A percentile compares a stretch with the other conserved stretches of the same genome.
phyloP scores from a whole-genome alignment of 2,888 invertebrate species.

The Listrodromus nycthemerus region DNA sequence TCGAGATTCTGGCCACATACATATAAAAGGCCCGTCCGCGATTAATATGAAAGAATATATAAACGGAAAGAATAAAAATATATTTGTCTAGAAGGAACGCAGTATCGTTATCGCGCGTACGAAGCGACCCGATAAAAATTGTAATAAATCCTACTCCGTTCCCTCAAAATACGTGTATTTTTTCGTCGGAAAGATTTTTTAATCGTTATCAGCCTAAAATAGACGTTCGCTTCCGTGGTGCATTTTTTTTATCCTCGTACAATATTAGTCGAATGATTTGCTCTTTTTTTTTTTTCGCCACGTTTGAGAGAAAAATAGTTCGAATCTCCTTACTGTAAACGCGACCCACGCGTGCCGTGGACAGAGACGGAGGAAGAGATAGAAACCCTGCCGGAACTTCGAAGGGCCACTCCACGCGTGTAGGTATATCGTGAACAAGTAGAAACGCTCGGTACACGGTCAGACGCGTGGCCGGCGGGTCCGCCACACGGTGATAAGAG shows the following conservation, averaged over 20 bases:
- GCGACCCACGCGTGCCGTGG: conserved; percentile 17
- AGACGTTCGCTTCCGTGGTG: not conserved
- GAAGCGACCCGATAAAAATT: not conserved
- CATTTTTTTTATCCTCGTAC: not conserved
- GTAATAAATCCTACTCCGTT: not conserved
- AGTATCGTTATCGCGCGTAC: conserved; percentile 13
- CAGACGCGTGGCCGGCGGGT: conserved; percentile 70
- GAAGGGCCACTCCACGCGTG: conserved; percentile 56
- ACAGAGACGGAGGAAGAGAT: not conserved
- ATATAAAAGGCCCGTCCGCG: not conserved
- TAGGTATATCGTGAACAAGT: conserved; percentile 77
- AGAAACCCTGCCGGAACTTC: not conserved
- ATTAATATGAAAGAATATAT: not conserved
- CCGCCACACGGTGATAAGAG: conserved; percentile 45
- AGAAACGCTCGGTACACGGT: conserved; percentile 74
- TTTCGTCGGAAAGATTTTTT: conserved; percentile 8
- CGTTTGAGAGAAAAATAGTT: not conserved
- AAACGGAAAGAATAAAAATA: not conserved
- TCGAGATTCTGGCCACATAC: not conserved
- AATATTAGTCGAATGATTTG: not conserved
- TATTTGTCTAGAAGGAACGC: not conserved
- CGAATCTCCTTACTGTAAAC: not conserved
- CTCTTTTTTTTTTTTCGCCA: not conserved
- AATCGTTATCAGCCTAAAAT: not conserved
- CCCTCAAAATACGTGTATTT: not conserved